Base-by-base conservation (phyloP, 2,113 vertebrate genomes). In the Pelecanus crispus region DNA sequence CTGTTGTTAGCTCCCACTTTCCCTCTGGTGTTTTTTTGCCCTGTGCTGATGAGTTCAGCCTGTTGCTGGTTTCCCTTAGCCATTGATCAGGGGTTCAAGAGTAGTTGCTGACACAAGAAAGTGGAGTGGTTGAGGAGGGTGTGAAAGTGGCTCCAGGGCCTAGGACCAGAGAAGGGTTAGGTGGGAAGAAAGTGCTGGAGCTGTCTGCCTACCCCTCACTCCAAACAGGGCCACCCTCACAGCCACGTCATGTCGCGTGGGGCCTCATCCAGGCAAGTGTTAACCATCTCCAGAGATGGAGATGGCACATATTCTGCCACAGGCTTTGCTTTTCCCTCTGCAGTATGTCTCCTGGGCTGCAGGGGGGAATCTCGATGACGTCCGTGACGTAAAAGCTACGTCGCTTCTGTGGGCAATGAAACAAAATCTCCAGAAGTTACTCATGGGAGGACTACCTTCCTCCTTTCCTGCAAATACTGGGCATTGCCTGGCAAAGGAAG, bases 191-290 rank as follows among this genome's bases (percentile, higher is more conserved):
- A 58, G 17, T 81, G 34, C 44, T 68, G 78, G 81, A 90, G 12
- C 26, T 52, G 11, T 81, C 50, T 74, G 65, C 56, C 22, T 24
- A 61, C 24, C 3, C 22, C 7, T 63, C 40, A 20, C 25, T 80
- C 50, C 40, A 47, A 47, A 55, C 29, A 81, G 26, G 29, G 18
- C n/a, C 29, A 22, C 29, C 34, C 7, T 92, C 0, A 0, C 17
- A 66, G 84, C 42, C 6, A 5, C 0, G 0, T 81, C 32, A 38
- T 0, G 0, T 36, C 0, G 0, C 2, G 2, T n/a, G 42, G 13
- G n/a, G 22, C 47, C 63, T 92, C 34, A 24, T 47, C 59, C 53
- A 83, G 44, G 47, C 10, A 29, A 58, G 31, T 2, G 22, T 49
- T 79, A 63, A 25, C 62, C 31, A 5, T 36, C 40, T 58, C 45